Conservation (phyloP, 1,140 invertebrate genomes). For the Bicyclus anynana region DNA sequence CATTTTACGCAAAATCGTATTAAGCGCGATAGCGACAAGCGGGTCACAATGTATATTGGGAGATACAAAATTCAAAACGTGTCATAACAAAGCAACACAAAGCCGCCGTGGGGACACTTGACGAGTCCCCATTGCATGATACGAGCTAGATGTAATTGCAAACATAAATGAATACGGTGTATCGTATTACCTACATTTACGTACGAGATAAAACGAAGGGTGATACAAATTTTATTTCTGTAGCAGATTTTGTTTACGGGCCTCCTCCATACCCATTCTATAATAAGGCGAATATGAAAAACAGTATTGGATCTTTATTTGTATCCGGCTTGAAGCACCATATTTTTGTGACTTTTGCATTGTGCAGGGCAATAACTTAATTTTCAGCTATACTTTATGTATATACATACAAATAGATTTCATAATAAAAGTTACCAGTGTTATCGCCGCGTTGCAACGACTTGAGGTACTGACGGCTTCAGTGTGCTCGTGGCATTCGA, state of each 20-base stretch:
- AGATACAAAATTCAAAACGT: background rate
- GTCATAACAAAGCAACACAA: background rate
- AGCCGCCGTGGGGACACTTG: background rate
- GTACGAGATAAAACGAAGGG: background rate
- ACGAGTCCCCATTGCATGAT: conserved; percentile 4
- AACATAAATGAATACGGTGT: conserved; percentile 7
- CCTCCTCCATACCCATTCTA: background rate
- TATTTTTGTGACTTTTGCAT: background rate
- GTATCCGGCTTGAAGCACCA: conserved; percentile 1
- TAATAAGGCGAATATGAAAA: background rate
- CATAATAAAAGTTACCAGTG: too few species aligned
- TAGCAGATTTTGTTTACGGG: background rate
- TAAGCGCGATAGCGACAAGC: background rate
- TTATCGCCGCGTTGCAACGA: too few species aligned
- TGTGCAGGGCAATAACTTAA: too few species aligned
- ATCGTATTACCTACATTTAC: conserved; percentile 5
- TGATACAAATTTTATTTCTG: background rate
- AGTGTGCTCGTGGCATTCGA: too few species aligned
- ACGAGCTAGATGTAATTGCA: conserved; percentile 17
- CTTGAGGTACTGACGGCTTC: too few species aligned
- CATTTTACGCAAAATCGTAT: background rate
- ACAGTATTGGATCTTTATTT: background rate
- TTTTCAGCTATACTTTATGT: too few species aligned
- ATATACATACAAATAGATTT: too few species aligned
- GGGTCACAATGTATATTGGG: background rate